Evolutionary conservation across 2,113 vertebrate genomes (phyloP), one percentile per base, ranked within the genome.

Genomic region (Corythaeola cristata): DNA sequence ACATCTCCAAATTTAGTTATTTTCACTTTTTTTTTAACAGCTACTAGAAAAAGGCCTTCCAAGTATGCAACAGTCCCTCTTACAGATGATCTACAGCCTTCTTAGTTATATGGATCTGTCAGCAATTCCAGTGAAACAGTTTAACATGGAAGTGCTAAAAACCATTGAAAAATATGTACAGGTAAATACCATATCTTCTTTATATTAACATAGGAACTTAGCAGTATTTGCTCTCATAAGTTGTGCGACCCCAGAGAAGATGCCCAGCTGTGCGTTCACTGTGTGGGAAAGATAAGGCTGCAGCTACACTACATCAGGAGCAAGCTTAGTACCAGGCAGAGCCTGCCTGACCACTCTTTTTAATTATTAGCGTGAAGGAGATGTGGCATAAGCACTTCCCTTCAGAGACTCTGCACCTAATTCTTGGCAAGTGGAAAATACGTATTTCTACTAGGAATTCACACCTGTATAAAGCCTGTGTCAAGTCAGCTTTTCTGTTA

Each of bases 151-250:
- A 97, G 99, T 99, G 88, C 98, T 99, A 68, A 99, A 99, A 97
- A 99, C 98, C 79, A 99, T 99, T 83, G 99, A 99, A 98, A 99
- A 99, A 98, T 99, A 99, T 8, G 98, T 99, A 26, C 99, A 99
- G 97, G 99, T 99, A 93, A 98, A 97, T 96, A 58, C 15, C 16
- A 3, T 53, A 58, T 85, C 12, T 17, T 59, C 55, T 67, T 69
- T 52, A 17, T 78, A 62, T 89, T 79, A 37, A 28, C 49, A 8
- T 5, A 59, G 75, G 28, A 81, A 73, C 19, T 75, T 72, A 56
- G 27, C 13, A 56, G 50, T 82, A 33, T 71, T 81, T 81, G 18
- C 30, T 72, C 3, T 33, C 3, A 0, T n/a, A 59, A 90, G 2
- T 17, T 68, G 22, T 2, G 1, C 10, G 1, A 56, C 19, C 71